Evolutionary conservation across 2,113 vertebrate species (phyloP), one percentile per base, ranked within the genome.

Genomic region (Pygoscelis adeliae): DNA sequence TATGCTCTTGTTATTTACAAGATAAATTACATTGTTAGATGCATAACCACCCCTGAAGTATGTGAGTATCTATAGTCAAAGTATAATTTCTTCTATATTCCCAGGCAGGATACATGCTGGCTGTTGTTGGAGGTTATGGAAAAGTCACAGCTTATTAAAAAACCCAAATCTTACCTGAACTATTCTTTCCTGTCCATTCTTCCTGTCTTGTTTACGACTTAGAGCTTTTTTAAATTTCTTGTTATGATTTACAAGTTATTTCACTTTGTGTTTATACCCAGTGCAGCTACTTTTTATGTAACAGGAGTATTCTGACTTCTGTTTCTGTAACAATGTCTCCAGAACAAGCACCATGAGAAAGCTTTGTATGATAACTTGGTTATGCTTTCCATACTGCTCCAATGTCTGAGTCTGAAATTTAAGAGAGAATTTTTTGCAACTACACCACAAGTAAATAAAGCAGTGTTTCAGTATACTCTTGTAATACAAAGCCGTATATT

Each of bases 301-400:
- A 82, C 44, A 59, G 36, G 40, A 66, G 23, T 40, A 66, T 96
- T 97, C 63, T 92, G 66, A 89, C 49, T 96, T 95, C 44, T 94
- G 32, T 86, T 96, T 94, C 52, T 69, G 15, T 87, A 97, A 82
- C 56, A 95, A 49, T 76, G 81, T 27, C 66, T 87, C 86, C 52
- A 61, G 61, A 97, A 80, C 18, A 87, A 96, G 49, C 29, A 90
- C 30, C 27, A 56, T 3, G 42, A 89, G 44, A 92, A 96, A 82
- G 29, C 76, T 47, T 47, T 87, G 83, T 58, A 65, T 63, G 74
- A 47, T 91, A 85, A 81, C 62, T 91, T 73, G 70, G 38, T 56
- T 83, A 21, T 73, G 27, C 15, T 87, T 89, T 84, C 73, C 14
- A 27, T 73, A 58, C 5, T 84, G 55, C 25, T 87, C 49, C 69